Evolutionary conservation across 2,888 invertebrate genomes (phyloP).

Genomic region (Baronia brevicornis): DNA sequence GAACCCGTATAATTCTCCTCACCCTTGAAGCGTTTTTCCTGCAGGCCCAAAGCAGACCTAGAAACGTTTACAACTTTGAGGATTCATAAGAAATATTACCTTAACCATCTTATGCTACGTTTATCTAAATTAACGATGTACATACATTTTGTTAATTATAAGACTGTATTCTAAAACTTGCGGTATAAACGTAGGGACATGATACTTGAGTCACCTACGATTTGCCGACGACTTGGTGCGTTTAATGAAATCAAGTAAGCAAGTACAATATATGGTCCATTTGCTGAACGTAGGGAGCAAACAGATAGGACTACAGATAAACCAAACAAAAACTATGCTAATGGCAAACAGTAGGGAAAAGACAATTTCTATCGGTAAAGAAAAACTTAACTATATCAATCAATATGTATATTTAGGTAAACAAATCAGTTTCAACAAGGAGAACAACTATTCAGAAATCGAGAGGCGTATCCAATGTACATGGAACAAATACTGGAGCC

Average conservation of each 20-base stretch:
- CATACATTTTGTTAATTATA: no score
- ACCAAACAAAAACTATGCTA: slow-evolving; percentile 4
- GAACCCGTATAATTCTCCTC: no score
- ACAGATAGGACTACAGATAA: slow-evolving; percentile 9
- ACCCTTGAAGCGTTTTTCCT: no score
- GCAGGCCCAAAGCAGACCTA: no score
- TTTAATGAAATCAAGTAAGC: slow-evolving; percentile 13
- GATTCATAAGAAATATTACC: no score
- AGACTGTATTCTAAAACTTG: no score
- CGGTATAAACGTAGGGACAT: no score
- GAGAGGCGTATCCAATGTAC: slow-evolving; percentile 1
- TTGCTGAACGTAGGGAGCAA: slow-evolving; percentile 15
- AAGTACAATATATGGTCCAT: slow-evolving; percentile 15
- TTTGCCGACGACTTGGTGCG: slow-evolving; percentile 18
- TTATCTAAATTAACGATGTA: no score
- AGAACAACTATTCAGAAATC: slow-evolving; percentile 2
- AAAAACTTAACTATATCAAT: slow-evolving; percentile 1
- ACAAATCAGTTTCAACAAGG: slow-evolving; percentile 5
- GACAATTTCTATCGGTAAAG: neutral
- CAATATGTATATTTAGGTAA: slow-evolving; percentile 5
- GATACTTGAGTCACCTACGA: slow-evolving; percentile 14
- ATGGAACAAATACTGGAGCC: no score
- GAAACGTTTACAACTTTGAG: no score
- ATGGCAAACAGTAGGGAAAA: slow-evolving; percentile 5
- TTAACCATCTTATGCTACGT: no score